Conservation (phyloP, 1,140 invertebrate genomes). For the Drosophila santomea region DNA sequence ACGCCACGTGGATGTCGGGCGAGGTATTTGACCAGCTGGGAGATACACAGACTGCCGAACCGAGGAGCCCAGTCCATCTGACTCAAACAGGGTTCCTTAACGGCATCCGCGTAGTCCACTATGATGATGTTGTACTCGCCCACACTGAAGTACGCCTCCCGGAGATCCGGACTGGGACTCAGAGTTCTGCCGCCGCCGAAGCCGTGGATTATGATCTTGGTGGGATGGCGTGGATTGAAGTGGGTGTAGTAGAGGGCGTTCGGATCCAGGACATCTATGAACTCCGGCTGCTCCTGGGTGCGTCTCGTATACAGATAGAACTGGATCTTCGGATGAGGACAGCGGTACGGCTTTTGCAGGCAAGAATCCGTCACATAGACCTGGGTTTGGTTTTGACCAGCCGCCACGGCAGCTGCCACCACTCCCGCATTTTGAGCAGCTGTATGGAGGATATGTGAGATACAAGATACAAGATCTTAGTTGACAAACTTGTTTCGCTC, state of each 20-base stretch:
- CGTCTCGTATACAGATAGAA: slow-evolving; percentile 93
- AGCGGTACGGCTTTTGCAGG: slow-evolving; percentile 91
- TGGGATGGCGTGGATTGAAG: slow-evolving; percentile 90
- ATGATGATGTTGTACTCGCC: slow-evolving; percentile 94
- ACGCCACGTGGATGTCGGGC: slow-evolving; percentile 90
- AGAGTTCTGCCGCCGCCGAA: slow-evolving; percentile 92
- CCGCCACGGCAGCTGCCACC: slow-evolving; percentile 64
- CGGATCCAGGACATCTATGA: slow-evolving; percentile 89
- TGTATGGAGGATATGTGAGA: slow-evolving; percentile 32
- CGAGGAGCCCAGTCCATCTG: slow-evolving; percentile 93
- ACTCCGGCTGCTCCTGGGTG: slow-evolving; percentile 90
- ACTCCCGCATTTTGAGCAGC: slow-evolving; percentile 67
- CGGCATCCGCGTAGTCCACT: slow-evolving; percentile 93
- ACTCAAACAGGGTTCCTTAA: slow-evolving; percentile 92
- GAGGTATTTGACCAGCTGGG: slow-evolving; percentile 92
- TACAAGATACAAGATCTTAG: slow-evolving; percentile 16
- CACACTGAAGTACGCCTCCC: slow-evolving; percentile 91
- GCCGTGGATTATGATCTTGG: slow-evolving; percentile 93
- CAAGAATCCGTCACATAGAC: slow-evolving; percentile 92
- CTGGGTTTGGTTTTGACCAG: slow-evolving; percentile 72
- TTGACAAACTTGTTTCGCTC: slow-evolving; percentile 58
- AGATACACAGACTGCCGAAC: slow-evolving; percentile 92
- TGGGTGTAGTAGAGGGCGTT: slow-evolving; percentile 89
- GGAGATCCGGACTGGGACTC: slow-evolving; percentile 92
- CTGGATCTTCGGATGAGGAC: slow-evolving; percentile 92